These are phyloP conservation scores for Lapara coniferarum DNA, from an alignment of 2,888 invertebrate genomes.

Conservation along the genomic window DNA sequence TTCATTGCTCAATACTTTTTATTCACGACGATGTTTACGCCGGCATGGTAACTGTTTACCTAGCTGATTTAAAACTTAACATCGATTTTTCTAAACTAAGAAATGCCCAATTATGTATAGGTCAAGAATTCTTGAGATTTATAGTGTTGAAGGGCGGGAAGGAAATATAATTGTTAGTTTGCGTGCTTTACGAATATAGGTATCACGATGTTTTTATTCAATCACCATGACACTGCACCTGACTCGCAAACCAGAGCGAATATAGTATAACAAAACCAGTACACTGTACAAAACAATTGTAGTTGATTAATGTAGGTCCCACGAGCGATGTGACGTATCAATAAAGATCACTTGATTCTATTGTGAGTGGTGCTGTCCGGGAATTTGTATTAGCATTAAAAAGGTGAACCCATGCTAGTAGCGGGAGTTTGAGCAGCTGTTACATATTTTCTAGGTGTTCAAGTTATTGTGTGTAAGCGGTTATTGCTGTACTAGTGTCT, in stretches of 20 bases:
- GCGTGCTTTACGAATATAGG: too few relatives aligned
- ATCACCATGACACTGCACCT: too few relatives aligned
- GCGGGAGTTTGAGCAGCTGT: constrained; percentile 48
- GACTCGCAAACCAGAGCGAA: neutral
- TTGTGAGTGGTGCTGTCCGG: constrained; percentile 45
- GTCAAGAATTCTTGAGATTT: too few relatives aligned
- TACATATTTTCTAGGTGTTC: constrained; percentile 39
- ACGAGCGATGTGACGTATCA: constrained; percentile 31
- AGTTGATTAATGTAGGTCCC: constrained; percentile 34
- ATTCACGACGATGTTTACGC: too few relatives aligned
- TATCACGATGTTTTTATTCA: too few relatives aligned
- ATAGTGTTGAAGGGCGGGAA: too few relatives aligned
- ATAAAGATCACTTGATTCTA: constrained; percentile 44
- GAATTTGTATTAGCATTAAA: constrained; percentile 64
- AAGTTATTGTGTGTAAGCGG: constrained; percentile 32
- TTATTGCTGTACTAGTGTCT: neutral
- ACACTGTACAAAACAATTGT: constrained; percentile 39
- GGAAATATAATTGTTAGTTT: too few relatives aligned
- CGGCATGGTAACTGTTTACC: too few relatives aligned
- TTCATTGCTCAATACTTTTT: neutral
- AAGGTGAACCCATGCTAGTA: constrained; percentile 55
- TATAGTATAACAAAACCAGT: neutral
- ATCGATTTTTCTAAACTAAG: too few relatives aligned
- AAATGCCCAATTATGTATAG: too few relatives aligned
- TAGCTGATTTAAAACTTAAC: too few relatives aligned